Evolutionary conservation across 2,888 invertebrate genomes (phyloP).

Genomic region (Calliphora vomitoria): DNA sequence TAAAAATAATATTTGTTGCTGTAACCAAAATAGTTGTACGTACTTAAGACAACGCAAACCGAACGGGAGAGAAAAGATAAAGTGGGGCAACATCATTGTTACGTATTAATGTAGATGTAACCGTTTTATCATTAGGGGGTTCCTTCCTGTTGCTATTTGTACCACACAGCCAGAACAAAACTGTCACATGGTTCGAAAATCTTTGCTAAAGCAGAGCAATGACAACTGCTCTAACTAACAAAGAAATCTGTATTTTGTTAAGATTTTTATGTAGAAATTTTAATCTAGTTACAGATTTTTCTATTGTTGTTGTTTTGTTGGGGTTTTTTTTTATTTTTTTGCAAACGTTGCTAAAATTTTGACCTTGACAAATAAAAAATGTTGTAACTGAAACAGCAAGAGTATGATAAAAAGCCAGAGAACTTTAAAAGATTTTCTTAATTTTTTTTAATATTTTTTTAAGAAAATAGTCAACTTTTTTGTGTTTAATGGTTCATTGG

Average conservation of each 20-base stretch:
- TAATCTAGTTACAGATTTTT: constrained; percentile 1
- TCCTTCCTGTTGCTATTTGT: constrained; percentile 69
- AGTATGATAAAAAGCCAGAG: not conserved
- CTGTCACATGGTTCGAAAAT: constrained; percentile 28
- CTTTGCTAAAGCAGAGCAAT: constrained; percentile 8
- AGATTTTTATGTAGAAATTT: constrained; percentile 14
- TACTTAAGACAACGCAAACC: not conserved
- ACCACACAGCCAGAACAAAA: constrained; percentile 27
- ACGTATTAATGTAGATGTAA: constrained; percentile 47
- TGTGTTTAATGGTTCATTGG: constrained; percentile 17
- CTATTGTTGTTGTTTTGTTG: not conserved
- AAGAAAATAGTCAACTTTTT: not conserved
- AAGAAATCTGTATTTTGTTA: constrained; percentile 14
- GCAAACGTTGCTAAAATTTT: constrained; percentile 26
- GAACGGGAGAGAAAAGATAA: not conserved
- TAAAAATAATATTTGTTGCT: constrained; percentile 29
- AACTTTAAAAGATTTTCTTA: not conserved
- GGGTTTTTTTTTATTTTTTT: constrained; percentile 18
- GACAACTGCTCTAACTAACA: not conserved
- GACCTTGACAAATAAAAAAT: constrained; percentile 47
- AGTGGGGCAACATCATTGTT: not conserved
- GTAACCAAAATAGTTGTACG: constrained; percentile 40
- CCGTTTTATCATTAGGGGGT: constrained; percentile 66
- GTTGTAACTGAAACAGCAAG: not conserved
- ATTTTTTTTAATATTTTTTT: not conserved